Evolutionary conservation across 2,888 invertebrate genomes (phyloP).

Genomic region (Stratiomys singularior): DNA sequence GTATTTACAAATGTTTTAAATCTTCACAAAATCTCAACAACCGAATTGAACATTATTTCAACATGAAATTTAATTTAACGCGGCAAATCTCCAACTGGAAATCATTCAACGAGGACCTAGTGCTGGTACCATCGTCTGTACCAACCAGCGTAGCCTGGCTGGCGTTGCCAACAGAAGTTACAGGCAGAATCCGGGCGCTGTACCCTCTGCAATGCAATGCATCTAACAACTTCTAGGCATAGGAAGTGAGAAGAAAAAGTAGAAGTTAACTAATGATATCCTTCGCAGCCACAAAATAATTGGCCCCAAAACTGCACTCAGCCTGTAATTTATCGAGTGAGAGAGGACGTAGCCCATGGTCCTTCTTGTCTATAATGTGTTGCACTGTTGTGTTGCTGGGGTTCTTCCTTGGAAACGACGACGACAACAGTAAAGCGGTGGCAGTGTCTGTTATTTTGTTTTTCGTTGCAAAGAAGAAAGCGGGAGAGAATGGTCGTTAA

Average conservation of each 20-base stretch:
- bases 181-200: neutral
- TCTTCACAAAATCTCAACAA: conserved; percentile 13
- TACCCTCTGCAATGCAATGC: neutral
- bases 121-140: neutral
- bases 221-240: conserved; percentile 27
- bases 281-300: conserved; percentile 40
- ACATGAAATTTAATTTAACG: conserved; percentile 39
- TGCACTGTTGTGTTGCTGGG: neutral
- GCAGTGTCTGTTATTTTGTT: conserved; percentile 28
- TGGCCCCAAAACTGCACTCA: conserved; percentile 40
- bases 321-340: conserved; percentile 45
- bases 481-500: conserved; percentile 31
- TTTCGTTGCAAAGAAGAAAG: conserved; percentile 20
- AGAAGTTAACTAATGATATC: conserved; percentile 46
- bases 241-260: conserved; percentile 27
- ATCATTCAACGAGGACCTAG: neutral
- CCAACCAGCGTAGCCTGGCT: neutral
- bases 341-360: conserved; percentile 20
- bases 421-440: neutral
- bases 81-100: conserved; percentile 30
- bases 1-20: neutral
- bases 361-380: neutral
- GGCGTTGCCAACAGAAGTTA: neutral
- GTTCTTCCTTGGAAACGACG: neutral
- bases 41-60: conserved; percentile 16